Evolutionary conservation across 1,140 invertebrate genomes (phyloP).

Genomic region (Augochlora pura): DNA sequence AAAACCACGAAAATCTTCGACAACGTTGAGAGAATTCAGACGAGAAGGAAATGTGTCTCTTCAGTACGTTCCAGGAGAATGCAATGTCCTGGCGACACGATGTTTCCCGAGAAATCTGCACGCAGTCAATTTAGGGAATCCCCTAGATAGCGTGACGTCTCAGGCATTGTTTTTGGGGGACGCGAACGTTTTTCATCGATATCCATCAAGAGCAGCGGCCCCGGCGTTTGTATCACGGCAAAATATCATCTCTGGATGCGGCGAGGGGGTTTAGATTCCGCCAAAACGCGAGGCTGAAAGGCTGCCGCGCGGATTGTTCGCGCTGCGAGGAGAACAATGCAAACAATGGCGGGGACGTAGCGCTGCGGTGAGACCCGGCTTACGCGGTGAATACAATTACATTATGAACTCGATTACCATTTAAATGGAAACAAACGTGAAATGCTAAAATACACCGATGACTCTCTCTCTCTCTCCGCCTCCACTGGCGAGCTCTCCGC

Average conservation of each 20-base stretch:
- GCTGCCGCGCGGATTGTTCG: slow-evolving; percentile 71
- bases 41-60: too few species aligned
- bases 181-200: slow-evolving; percentile 23
- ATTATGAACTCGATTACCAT: slow-evolving; percentile 81
- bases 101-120: too few species aligned
- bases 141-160: neutral
- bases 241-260: slow-evolving; percentile 62
- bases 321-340: slow-evolving; percentile 73
- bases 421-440: slow-evolving; percentile 81
- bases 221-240: slow-evolving; percentile 55
- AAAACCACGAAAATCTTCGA: too few species aligned
- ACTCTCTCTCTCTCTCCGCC: slow-evolving; percentile 44
- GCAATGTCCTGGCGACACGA: too few species aligned
- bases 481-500: slow-evolving; percentile 3
- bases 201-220: slow-evolving; percentile 35
- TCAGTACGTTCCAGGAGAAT: too few species aligned
- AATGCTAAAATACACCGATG: slow-evolving; percentile 78
- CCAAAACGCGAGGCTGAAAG: slow-evolving; percentile 67
- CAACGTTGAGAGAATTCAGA: too few species aligned
- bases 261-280: slow-evolving; percentile 69
- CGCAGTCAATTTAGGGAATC: too few species aligned
- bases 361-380: slow-evolving; percentile 75
- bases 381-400: slow-evolving; percentile 80
- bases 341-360: slow-evolving; percentile 75
- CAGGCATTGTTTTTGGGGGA: neutral